A percentile compares a stretch with the other conserved stretches of the same genome.
Conservation (phyloP, 2,113 vertebrate species). For the Phylloscopus whistleri region DNA sequence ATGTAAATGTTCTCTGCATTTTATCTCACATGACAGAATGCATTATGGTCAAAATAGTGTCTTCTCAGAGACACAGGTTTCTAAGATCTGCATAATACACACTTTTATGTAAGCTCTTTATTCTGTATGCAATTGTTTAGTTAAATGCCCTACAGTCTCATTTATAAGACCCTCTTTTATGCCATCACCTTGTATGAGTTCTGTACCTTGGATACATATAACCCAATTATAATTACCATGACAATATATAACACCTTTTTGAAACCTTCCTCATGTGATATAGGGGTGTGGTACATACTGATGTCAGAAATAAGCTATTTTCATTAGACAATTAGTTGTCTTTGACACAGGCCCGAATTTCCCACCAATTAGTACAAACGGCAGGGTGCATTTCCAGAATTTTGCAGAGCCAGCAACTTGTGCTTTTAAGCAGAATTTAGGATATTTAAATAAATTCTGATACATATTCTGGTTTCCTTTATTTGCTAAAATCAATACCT, state of each 20-base stretch:
- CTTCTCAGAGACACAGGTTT: constrained; percentile 68
- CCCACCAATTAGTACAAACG: constrained; percentile 79
- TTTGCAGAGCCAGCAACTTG: constrained; percentile 64
- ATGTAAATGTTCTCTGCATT: constrained; percentile 73
- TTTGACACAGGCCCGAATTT: constrained; percentile 74
- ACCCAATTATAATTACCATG: constrained; percentile 77
- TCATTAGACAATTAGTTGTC: constrained; percentile 81
- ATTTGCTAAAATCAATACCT: constrained; percentile 57
- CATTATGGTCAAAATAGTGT: constrained; percentile 80
- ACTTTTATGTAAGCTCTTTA: constrained; percentile 65
- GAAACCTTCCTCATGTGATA: constrained; percentile 64
- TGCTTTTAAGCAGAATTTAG: constrained; percentile 63
- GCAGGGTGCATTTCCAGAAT: constrained; percentile 77
- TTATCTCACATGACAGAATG: constrained; percentile 80
- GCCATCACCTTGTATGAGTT: constrained; percentile 52
- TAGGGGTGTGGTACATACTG: constrained; percentile 62
- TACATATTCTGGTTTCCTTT: constrained; percentile 53
- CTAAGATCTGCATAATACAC: constrained; percentile 67
- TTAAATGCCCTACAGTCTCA: constrained; percentile 68
- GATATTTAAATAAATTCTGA: constrained; percentile 62
- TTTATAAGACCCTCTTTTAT: constrained; percentile 62
- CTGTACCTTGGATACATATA: constrained; percentile 72
- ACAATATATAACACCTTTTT: constrained; percentile 73
- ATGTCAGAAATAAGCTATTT: constrained; percentile 80
- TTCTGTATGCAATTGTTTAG: constrained; percentile 64